Evolutionary conservation across 2,113 vertebrate species (phyloP).

Genomic region (Henicopernis longicauda): DNA sequence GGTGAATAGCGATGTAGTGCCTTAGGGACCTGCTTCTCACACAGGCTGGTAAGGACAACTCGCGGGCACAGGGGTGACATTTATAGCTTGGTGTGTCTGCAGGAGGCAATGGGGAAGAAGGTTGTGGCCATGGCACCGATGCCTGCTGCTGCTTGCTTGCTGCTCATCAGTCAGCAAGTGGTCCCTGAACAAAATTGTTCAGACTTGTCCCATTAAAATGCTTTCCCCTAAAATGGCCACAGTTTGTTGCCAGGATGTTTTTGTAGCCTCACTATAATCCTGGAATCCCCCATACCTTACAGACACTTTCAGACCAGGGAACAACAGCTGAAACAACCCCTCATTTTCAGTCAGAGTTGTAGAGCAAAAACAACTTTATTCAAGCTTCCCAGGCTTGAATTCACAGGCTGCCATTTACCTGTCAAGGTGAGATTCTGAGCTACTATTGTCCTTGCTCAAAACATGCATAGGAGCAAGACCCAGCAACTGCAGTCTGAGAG

Average conservation of each 20-base stretch:
- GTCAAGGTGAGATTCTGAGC: neutral
- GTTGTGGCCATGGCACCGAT: accelerated
- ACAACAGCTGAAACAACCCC: neutral
- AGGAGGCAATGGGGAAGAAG: neutral
- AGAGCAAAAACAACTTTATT: neutral
- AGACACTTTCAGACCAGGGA: neutral
- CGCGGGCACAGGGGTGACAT: neutral
- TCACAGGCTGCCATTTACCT: neutral
- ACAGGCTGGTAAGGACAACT: neutral
- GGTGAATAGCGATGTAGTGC: neutral
- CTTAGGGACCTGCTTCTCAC: neutral
- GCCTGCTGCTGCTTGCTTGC: neutral
- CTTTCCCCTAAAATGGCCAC: neutral
- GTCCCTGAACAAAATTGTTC: neutral
- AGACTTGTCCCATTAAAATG: neutral
- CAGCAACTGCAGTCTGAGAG: neutral
- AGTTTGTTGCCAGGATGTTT: neutral
- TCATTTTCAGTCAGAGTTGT: neutral
- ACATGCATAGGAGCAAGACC: neutral
- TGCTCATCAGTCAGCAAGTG: neutral
- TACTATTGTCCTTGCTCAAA: neutral
- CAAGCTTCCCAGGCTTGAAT: neutral
- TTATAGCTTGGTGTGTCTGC: neutral
- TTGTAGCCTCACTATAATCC: neutral
- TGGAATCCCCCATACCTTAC: neutral